These are phyloP conservation scores for Cheirogaleus medius DNA, from an alignment of 2,113 vertebrate species.

Conservation along the genomic window DNA sequence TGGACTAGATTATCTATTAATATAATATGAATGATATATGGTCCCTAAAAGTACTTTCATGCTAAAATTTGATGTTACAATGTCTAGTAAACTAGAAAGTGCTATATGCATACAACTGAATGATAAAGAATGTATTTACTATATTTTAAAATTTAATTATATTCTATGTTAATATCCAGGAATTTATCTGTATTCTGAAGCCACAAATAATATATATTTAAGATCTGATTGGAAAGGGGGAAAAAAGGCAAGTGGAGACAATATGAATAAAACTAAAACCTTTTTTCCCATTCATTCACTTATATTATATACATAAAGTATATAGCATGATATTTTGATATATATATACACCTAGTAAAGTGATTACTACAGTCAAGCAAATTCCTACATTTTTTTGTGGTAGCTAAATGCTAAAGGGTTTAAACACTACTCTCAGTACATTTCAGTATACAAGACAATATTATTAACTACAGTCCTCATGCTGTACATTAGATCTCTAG, in stretches of 20 bases:
- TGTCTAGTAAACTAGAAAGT: background rate
- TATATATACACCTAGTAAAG: background rate
- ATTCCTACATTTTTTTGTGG: background rate
- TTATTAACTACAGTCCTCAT: background rate
- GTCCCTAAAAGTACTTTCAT: background rate
- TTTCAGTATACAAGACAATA: background rate
- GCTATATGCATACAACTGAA: background rate
- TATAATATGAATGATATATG: background rate
- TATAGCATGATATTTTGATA: background rate
- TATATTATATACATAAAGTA: background rate
- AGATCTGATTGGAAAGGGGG: background rate
- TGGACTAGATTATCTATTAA: background rate
- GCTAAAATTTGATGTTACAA: background rate
- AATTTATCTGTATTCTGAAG: background rate
- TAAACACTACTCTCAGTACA: background rate
- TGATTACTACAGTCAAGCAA: background rate
- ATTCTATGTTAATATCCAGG: background rate
- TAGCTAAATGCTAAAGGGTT: background rate
- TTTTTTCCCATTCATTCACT: background rate
- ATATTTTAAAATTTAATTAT: slow-evolving; percentile 26
- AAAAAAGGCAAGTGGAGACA: background rate
- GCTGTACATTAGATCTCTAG: background rate
- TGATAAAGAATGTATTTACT: background rate
- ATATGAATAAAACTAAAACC: background rate
- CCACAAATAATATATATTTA: background rate